phyloP scores from a whole-genome alignment of 2,888 invertebrate genomes.

The Drosophila ustulata region DNA sequence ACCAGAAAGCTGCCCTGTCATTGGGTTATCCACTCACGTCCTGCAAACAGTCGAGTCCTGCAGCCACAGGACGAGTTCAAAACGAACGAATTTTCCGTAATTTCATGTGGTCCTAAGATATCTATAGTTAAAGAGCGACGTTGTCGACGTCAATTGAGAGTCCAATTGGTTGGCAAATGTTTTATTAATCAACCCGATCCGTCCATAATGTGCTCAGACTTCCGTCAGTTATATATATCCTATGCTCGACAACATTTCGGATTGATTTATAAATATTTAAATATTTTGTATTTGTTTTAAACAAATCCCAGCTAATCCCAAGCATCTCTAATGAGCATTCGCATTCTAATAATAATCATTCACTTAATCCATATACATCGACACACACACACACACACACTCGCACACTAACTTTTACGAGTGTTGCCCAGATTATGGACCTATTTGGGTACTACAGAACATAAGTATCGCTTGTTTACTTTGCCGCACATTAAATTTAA shows the following conservation, averaged over 20 bases:
- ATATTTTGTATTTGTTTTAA: slow-evolving; percentile 42
- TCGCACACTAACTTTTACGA: slow-evolving; percentile 40
- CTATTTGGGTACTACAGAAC: slow-evolving; percentile 56
- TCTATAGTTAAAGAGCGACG: background rate
- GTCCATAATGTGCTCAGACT: background rate
- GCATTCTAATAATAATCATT: slow-evolving; percentile 58
- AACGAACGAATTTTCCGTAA: slow-evolving; percentile 34
- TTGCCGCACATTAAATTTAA: slow-evolving; percentile 64
- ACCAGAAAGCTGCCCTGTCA: slow-evolving; percentile 59
- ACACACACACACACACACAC: background rate
- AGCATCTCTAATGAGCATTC: slow-evolving; percentile 49
- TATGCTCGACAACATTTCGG: background rate
- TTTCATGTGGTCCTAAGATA: slow-evolving; percentile 12
- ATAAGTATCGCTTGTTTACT: slow-evolving; percentile 62
- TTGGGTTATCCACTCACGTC: slow-evolving; percentile 71
- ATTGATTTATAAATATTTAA: slow-evolving; percentile 34
- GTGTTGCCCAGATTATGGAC: slow-evolving; percentile 43
- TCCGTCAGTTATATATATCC: background rate
- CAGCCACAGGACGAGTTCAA: background rate
- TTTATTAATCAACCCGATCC: slow-evolving; percentile 4
- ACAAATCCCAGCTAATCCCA: slow-evolving; percentile 44
- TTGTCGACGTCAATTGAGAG: background rate
- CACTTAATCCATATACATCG: slow-evolving; percentile 44
- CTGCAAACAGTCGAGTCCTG: background rate
- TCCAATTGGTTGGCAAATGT: slow-evolving; percentile 5